phyloP scores from a whole-genome alignment of 1,140 invertebrate species.

The Hermetia illucens region DNA sequence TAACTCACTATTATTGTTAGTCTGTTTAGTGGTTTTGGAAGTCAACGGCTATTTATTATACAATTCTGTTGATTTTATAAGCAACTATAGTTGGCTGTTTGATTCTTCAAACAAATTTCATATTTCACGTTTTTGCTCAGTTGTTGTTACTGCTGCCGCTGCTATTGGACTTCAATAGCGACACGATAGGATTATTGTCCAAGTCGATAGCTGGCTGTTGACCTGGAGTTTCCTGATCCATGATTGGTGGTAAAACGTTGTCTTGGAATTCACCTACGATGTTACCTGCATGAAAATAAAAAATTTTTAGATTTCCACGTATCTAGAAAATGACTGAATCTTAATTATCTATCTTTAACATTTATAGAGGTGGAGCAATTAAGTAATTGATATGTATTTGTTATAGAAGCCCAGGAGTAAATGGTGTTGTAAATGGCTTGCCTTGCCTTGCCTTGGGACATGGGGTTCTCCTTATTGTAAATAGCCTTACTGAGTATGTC shows the following conservation, averaged over 20 bases:
- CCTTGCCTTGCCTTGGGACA: background rate
- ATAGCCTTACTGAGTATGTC: no score
- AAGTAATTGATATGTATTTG: no score
- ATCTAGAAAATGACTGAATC: no score
- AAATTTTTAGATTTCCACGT: constrained; percentile 1
- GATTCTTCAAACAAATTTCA: background rate
- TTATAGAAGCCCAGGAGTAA: background rate
- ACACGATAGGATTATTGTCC: constrained; percentile 2
- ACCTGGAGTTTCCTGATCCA: constrained; percentile 36
- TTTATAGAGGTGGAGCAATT: no score
- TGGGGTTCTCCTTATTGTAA: background rate
- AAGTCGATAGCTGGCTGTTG: constrained; percentile 15
- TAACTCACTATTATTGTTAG: no score
- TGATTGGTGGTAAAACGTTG: constrained; percentile 58
- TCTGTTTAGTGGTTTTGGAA: no score
- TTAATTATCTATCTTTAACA: no score
- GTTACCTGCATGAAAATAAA: constrained; percentile 42
- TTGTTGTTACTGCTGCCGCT: background rate
- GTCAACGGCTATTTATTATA: background rate
- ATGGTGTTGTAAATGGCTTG: background rate
- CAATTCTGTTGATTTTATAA: background rate
- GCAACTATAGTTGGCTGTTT: background rate
- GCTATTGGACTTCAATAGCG: constrained; percentile 2
- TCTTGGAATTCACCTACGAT: constrained; percentile 56
- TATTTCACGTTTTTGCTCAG: background rate